Evolutionary conservation across 2,113 vertebrate species (phyloP), one percentile per base, ranked within the genome.

Genomic region (Gallinago paraguaiae): DNA sequence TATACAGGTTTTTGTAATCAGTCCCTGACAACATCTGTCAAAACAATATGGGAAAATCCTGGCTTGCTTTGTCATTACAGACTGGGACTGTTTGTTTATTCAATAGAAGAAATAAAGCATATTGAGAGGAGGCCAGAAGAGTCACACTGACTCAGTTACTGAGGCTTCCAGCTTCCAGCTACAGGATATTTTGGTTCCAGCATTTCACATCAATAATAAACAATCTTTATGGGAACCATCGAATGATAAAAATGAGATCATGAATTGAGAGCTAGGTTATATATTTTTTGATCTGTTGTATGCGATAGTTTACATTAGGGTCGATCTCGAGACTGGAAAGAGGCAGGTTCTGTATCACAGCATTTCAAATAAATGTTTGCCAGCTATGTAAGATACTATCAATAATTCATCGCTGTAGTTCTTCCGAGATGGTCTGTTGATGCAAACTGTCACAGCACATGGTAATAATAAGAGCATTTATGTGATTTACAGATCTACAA

Each of bases 401-500:
- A 96, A 96, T 96, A 96, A 96, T 96, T 85, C 92, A 94, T 94
- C 90, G 69, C 70, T 46, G 50, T 81, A 93, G 86, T 90, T 97
- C 94, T 95, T 97, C 88, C 8, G 71, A 80, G 93, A 96, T 97
- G 95, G 81, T 93, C 86, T 95, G 95, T 95, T 97, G 94, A 96
- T 97, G 93, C 93, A 96, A 86, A 95, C 89, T 96, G 95, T 91
- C 93, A 94, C 76, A 93, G 70, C 80, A 89, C 92, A 69, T 77
- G 87, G 96, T 95, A 95, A 94, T 97, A 97, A 95, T 93, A 94
- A 59, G 79, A 96, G 60, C 94, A 90, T 97, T 97, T 95, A 69
- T 75, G 80, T 97, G 97, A 97, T 97, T 97, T 97, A 96, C 86
- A 85, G 94, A 92, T 88, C 95, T 75, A 87, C 94, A 94, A 93